Evolutionary conservation across 2,888 invertebrate genomes (phyloP), one percentile per base, ranked within the genome.

Genomic region (Fragum fragum): DNA sequence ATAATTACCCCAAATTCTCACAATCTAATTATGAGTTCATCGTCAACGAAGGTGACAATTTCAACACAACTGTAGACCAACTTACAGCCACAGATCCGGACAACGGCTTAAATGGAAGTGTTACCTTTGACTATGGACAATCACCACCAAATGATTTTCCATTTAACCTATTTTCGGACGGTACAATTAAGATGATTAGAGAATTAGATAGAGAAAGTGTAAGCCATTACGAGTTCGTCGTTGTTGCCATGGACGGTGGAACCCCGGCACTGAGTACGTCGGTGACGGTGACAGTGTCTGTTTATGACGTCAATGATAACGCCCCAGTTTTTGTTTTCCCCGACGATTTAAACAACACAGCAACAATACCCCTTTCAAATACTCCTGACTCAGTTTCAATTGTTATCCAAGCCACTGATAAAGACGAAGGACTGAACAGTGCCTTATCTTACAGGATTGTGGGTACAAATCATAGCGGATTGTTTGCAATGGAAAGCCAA

Each of bases 291-390:
- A 76, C 86, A 7, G 86, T 91, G 18, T 79, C 81, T 18, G 87
- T 91, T 14, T 69, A 83, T 55, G 90, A 90, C 76, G 82, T 85
- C n/a, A 91, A 91, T 72, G 91, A 91, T 79, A 89, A 91, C 74
- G 75, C 77, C 9, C 91, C 91, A 0, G 75, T 86, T 52, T 90
- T 91, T 79, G 80, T 87, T 28, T 89, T 87, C 53, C 90, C 91
- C 9, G 80, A 79, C 61, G 86, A 76, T 18, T 78, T 79, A 55
- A 90, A 91, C 85, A 87, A 87, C 28, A 87, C 88, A 7, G 79
- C 89, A 29, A 81, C 87, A 28, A 81, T 89, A 61, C 84, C 87
- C 14, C 82, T 86, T 73, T 85, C 87, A 72, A 84, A 81, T 28
- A 77, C 80, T 32, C 85, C 84, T 32, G 87, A 88, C 2, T 81